phyloP scores from a whole-genome alignment of 1,140 invertebrate species.

The Dreissena rostriformis region DNA sequence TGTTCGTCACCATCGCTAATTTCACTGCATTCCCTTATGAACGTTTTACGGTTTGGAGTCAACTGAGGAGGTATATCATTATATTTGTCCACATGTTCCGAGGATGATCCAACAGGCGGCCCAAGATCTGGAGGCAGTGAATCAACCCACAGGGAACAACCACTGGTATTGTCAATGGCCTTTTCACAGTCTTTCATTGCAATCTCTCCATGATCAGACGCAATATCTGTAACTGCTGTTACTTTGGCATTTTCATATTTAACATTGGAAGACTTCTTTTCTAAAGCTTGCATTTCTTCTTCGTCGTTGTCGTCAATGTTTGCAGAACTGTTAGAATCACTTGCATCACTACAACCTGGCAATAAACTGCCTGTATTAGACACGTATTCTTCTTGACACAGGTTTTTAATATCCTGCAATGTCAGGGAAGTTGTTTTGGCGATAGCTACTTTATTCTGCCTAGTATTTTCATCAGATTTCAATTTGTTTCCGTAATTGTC shows the following conservation, averaged over 20 bases:
- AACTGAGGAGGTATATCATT: constrained; percentile 33
- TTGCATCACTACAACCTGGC: too few species aligned
- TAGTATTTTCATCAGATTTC: neutral
- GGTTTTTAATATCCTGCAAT: constrained; percentile 50
- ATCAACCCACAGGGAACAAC: neutral
- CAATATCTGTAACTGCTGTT: neutral
- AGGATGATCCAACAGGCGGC: constrained; percentile 57
- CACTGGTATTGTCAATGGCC: too few species aligned
- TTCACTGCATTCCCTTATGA: neutral
- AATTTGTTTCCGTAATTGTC: neutral
- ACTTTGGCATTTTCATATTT: neutral
- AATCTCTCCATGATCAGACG: too few species aligned
- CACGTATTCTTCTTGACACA: constrained; percentile 26
- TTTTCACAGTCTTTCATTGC: neutral
- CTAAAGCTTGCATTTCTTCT: too few species aligned
- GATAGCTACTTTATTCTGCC: constrained; percentile 52
- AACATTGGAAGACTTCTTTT: too few species aligned
- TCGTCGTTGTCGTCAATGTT: too few species aligned
- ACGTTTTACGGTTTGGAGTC: constrained; percentile 20
- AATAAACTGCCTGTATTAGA: too few species aligned
- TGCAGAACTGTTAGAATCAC: too few species aligned
- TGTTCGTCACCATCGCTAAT: too few species aligned
- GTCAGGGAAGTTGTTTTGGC: constrained; percentile 49
- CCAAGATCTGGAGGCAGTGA: constrained; percentile 65
- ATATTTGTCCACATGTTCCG: constrained; percentile 12